Base-by-base conservation (phyloP, 2,797 vertebrate genomes). In the Galago senegalensis region DNA sequence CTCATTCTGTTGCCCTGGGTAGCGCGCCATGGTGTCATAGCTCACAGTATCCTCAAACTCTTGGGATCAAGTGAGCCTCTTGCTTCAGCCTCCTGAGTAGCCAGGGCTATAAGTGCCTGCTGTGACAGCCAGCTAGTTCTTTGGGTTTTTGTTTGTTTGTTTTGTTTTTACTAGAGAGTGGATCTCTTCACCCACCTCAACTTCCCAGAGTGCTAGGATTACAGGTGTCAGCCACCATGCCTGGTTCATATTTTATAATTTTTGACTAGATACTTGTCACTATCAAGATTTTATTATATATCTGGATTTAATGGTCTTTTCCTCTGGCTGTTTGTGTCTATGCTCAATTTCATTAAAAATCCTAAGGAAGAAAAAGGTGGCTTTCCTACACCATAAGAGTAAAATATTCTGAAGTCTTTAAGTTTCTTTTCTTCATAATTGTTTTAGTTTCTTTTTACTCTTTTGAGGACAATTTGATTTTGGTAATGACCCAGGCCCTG, bases 391-490 rank as follows among this genome's bases (percentile, higher is more conserved):
- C 11, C 27, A 85, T 20, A 61, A 90, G 1, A 67, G 46, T 29
- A 83, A 93, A 79, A 85, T 94, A 56, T 37, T 46, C 40, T 94
- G 18, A 67, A 46, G 18, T 34, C 29, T 63, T 92, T 89, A n/a
- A 34, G 16, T 58, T 14, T n/a, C 9, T 43, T 76, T 76, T 46
- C 40, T 21, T 67, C 43, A 29, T 17, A n/a, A 63, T 7, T 56
- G 6, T 29, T n/a, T 53, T 72, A 37, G 21, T n/a, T 89, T 76
- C 43, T 84, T 8, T 61, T 84, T 18, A 93, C 9, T 56, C 34
- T 43, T 82, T 11, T 60, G 49, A 94, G 49, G 37, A 11, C 25
- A 37, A 11, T 37, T 69, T 75, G 34, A 76, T 37, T 88, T 85
- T 70, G 53, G n/a, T 61, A 61, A 85, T 40, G 8, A 85, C 53